Base-by-base conservation (phyloP, 2,113 vertebrate species). In the Nannobrachium achirus region DNA sequence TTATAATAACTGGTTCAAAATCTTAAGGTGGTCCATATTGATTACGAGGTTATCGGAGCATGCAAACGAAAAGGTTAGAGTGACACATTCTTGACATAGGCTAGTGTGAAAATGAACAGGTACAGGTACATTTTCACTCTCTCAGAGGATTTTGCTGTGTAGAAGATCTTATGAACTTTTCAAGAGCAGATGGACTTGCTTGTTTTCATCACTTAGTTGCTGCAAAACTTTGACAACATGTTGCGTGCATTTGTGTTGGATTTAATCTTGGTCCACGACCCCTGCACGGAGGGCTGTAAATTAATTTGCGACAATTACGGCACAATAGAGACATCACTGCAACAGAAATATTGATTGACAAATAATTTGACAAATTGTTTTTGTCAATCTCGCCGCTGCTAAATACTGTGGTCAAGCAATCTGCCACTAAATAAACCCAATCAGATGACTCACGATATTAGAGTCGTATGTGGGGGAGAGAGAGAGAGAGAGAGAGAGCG, bases 241-340 rank as follows among this genome's bases (percentile, higher is more conserved):
- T 3, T 40, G 25, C 56, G 14, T 56, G n/a, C 51, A 25, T 44
- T 45, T 46, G 15, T 4, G 56, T 18, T 38, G 53, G 20, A 10
- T 33, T 33, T 13, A 11, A 56, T 33, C 25, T 14, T 38, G 6
- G 33, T 11, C 4, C 1, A 38, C 53, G 50, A 33, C 25, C 25
- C 1, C 10, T 7, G 25, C 6, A 45, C 8, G 11, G 11, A 45
- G 44, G 33, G 38, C 68, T 73, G n/a, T 48, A n/a, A 14, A n/a
- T 48, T 48, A 69, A 40, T 59, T 78, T 78, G 68, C 59, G 49
- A 73, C 71, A 84, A 73, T 81, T 75, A 81, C 82, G 76, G 84
- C 76, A 16, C 69, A 76, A 80, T 71, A 67, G 80, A 83, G 88
- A 88, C 84, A 86, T 88, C 86, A 86, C 80, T 33, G 25, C 6